Base-by-base conservation (phyloP, 2,888 invertebrate species). In the Hirtodrosophila trivittata region DNA sequence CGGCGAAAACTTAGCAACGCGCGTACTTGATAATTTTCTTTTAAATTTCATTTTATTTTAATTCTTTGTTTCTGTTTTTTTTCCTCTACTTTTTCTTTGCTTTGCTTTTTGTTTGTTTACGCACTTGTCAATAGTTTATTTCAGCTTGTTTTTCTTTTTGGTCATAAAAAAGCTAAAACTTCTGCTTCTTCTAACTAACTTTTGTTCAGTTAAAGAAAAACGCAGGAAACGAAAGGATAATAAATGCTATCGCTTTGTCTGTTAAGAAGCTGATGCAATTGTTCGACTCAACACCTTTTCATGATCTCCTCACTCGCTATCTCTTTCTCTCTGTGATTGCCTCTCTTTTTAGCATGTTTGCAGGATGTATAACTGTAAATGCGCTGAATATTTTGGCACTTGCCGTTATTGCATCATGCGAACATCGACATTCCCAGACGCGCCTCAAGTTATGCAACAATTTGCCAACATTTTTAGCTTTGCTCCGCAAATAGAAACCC, bases 381-480 rank as follows among this genome's bases (percentile, higher is more conserved):
- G 45, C 47, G 52, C 30, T 47, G 56, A 60, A 38, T 60, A 72
- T 77, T 70, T 83, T 84, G 84, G 84, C 84, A 78, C 55, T 42
- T 50, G 35, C 30, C 52, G 59, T 14, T 65, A 77, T 82, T 82
- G 82, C 82, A 82, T 85, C 82, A 81, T 78, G 64, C 63, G 56
- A 49, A 35, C 45, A 57, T 21, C 80, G 85, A 85, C 80, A 82
- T 85, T 83, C 82, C 83, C 86, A 83, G 82, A 83, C 82, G 57
- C 86, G 77, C 86, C 82, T 67, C 68, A 67, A 66, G 73, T 83
- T 83, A 85, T 83, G 82, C 86, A 83, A 83, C 62, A 60, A 58
- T 75, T 77, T 66, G 65, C 59, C 51, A 59, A 63, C 65, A 64
- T 67, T 80, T 82, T 78, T 66, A 63, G 66, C 57, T 41, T 33